A percentile compares a stretch with the other conserved stretches of the same genome.
Evolutionary conservation across 2,888 invertebrate genomes (phyloP).

Genomic region (Agriopis marginaria): DNA sequence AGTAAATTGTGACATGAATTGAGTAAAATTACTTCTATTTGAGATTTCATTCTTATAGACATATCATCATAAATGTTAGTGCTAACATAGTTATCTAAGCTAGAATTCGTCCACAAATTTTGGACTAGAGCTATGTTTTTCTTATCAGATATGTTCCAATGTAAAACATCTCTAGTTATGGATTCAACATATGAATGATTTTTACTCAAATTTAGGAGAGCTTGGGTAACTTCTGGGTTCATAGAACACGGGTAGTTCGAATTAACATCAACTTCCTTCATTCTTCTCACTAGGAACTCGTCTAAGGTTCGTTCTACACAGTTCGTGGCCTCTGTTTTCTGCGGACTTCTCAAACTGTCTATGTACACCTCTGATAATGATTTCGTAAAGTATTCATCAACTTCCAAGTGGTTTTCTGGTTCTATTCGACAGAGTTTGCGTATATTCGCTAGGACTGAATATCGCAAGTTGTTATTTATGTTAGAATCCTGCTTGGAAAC

Average conservation of each 20-base stretch:
- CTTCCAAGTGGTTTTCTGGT: conserved; percentile 64
- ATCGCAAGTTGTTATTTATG: conserved; percentile 64
- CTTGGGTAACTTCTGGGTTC: conserved; percentile 71
- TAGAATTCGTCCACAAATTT: conserved; percentile 61
- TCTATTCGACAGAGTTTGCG: conserved; percentile 67
- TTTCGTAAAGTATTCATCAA: conserved; percentile 63
- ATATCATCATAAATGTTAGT: conserved; percentile 56
- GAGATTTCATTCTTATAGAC: conserved; percentile 67
- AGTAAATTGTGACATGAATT: conserved; percentile 54
- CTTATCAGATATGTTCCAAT: conserved; percentile 52
- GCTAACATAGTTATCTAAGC: conserved; percentile 20
- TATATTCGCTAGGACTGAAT: conserved; percentile 68
- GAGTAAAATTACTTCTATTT: conserved; percentile 67
- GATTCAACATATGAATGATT: conserved; percentile 50
- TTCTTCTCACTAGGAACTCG: conserved; percentile 64
- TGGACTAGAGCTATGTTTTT: conserved; percentile 59
- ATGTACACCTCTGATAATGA: conserved; percentile 61
- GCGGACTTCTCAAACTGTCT: conserved; percentile 47
- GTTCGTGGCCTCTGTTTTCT: conserved; percentile 25
- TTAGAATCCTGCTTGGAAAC: conserved; percentile 61
- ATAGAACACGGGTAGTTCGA: conserved; percentile 53
- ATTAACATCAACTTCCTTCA: conserved; percentile 60
- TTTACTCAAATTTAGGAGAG: conserved; percentile 69
- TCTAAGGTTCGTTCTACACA: conserved; percentile 61
- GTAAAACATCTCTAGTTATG: conserved; percentile 61